A percentile compares a stretch with the other conserved stretches of the same genome.
Conservation (phyloP, 2,797 vertebrate species). For the Channallabes apus region DNA sequence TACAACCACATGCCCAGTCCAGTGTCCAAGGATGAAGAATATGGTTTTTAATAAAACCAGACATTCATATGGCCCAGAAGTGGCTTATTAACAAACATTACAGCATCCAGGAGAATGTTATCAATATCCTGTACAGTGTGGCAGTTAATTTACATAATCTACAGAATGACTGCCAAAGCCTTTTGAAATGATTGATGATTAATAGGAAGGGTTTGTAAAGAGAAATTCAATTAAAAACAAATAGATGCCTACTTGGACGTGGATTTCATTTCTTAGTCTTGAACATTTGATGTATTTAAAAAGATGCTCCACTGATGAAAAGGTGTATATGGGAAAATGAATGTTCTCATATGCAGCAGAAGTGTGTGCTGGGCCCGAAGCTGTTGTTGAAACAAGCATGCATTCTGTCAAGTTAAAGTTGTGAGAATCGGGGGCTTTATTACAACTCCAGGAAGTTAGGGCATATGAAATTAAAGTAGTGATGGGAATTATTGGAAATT, state of each 20-base stretch:
- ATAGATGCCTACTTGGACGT: not conserved
- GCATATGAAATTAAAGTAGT: not conserved
- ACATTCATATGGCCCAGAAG: not conserved
- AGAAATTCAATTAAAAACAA: not conserved
- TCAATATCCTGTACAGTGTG: no score
- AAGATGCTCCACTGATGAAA: not conserved
- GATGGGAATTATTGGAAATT: constrained; percentile 10
- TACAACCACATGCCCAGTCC: not conserved
- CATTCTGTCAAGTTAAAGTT: constrained; percentile 5
- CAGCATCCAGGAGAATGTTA: not conserved
- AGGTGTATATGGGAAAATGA: not conserved
- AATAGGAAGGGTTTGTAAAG: not conserved
- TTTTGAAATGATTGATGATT: not conserved
- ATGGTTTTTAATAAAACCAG: not conserved
- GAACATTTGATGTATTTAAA: not conserved
- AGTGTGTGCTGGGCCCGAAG: not conserved
- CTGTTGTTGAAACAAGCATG: constrained; percentile 3
- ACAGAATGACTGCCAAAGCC: not conserved
- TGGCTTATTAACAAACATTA: not conserved
- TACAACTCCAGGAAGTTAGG: not conserved
- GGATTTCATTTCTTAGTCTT: not conserved
- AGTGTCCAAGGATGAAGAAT: not conserved
- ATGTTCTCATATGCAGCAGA: not conserved
- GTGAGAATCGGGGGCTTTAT: not conserved
- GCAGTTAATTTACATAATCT: not conserved